Conservation (phyloP, 2,888 invertebrate genomes). For the Drosophila neoperkinsi region DNA sequence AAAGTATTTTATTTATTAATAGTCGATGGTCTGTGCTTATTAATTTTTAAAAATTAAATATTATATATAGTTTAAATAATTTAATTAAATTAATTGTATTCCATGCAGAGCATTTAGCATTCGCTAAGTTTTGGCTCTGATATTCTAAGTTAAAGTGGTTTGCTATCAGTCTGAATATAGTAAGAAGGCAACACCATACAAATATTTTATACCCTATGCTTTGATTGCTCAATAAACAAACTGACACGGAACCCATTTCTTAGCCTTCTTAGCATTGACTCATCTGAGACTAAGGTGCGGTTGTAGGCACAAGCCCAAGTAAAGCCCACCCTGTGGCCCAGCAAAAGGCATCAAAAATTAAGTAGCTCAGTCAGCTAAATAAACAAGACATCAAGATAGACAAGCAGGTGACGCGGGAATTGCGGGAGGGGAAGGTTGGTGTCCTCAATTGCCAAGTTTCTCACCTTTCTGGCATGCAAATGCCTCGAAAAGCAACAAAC, state of each 20-base stretch:
- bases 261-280: conserved; percentile 2
- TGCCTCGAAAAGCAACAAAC: conserved; percentile 39
- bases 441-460: conserved; percentile 40
- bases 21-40: no score
- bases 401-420: conserved; percentile 7
- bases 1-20: not conserved
- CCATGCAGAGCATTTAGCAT: not conserved
- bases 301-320: conserved; percentile 19
- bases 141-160: not conserved
- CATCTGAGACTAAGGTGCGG: not conserved
- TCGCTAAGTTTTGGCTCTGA: not conserved
- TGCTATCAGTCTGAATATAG: not conserved
- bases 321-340: conserved; percentile 30
- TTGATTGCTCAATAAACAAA: conserved; percentile 34
- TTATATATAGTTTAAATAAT: not conserved
- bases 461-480: conserved; percentile 63
- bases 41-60: not conserved
- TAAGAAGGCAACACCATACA: conserved; percentile 2
- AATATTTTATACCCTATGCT: conserved; percentile 16
- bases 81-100: not conserved
- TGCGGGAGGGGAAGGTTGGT: not conserved
- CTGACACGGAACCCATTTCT: conserved; percentile 24
- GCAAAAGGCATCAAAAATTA: conserved; percentile 63
- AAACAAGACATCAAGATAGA: conserved; percentile 59
- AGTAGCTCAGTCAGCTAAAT: conserved; percentile 53